Evolutionary conservation across 2,113 vertebrate genomes (phyloP), one percentile per base, ranked within the genome.

Genomic region (Seriola aureovittata): DNA sequence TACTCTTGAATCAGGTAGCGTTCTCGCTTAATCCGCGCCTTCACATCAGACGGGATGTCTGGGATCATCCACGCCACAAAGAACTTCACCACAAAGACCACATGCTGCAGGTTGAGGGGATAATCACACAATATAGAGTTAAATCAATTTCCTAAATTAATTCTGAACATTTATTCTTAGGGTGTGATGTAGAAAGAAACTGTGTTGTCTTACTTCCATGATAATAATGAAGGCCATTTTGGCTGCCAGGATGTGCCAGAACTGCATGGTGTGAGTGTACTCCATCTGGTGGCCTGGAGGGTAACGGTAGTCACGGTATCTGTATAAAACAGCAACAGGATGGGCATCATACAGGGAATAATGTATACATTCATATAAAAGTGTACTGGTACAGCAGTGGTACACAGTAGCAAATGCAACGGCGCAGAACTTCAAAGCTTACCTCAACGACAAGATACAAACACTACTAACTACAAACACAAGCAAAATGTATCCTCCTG

Each of bases 51-150:
- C 0, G 98, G 97, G 69, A 99, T 95, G 55, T 99, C 98, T 0
- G 98, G 98, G 87, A 99, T 99, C 96, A 99, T 90, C 97, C 97
- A 99, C 0, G 97, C 98, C 82, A 99, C 95, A 2, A 98, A 96
- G 95, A 99, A 99, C 87, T 99, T 99, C 83, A 99, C 95, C 65
- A 97, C 88, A 77, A 99, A 99, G n/a, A 99, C 98, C 65, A 99
- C 89, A 0, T 99, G 98, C 98, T 99, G 85, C 62, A 54, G 78
- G 81, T 54, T 25, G n/a, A 23, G 29, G 71, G 12, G 10, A 0
- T 12, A 0, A 75, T 29, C 14, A 34, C 6, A 71, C 11, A 4
- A 50, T 65, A 0, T 48, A 54, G 2, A 46, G 50, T 48, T 34
- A 2, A 8, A 42, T 60, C 10, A 21, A 5, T 10, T 58, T 50